phyloP scores from a whole-genome alignment of 2,797 vertebrate species.

The Ficedula albicollis region DNA sequence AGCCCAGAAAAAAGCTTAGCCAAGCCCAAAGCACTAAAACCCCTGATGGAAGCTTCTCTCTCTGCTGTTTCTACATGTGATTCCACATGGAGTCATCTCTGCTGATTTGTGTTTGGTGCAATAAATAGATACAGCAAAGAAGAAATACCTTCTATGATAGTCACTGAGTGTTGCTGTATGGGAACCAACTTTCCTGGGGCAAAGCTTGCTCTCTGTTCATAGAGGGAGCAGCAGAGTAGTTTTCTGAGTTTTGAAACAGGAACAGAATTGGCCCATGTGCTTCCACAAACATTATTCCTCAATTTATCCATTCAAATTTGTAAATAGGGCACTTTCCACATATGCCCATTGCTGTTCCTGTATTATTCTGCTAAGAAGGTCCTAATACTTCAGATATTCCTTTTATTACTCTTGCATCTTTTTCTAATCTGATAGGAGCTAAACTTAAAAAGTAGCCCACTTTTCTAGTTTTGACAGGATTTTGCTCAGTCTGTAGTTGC shows the following conservation, averaged over 20 bases:
- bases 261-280: background rate
- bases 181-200: background rate
- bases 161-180: background rate
- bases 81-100: background rate
- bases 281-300: background rate
- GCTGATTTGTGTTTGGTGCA: background rate
- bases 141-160: background rate
- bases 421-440: background rate
- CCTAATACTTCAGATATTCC: background rate
- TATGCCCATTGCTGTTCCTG: background rate
- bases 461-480: background rate
- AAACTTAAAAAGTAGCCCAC: background rate
- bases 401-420: background rate
- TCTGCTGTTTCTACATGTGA: background rate
- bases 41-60: background rate
- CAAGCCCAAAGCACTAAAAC: background rate
- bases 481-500: background rate
- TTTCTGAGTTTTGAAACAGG: background rate
- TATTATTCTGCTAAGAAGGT: background rate
- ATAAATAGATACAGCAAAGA: background rate
- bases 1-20: background rate
- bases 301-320: background rate
- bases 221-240: background rate
- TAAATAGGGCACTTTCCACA: background rate
- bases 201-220: background rate